phyloP scores from a whole-genome alignment of 2,888 invertebrate species.

The Cryptocephalus moraei region DNA sequence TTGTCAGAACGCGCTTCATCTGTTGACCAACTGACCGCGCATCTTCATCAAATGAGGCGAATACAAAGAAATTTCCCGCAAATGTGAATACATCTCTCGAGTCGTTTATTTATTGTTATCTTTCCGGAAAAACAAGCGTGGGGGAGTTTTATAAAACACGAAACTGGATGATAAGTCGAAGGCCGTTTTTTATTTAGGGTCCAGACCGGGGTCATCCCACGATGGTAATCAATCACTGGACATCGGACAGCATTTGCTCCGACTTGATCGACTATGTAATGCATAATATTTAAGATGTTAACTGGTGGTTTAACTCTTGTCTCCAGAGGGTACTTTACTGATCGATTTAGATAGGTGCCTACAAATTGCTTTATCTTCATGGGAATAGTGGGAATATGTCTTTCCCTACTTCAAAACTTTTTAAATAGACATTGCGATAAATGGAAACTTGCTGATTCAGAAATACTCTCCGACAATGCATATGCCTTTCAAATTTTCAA shows the following conservation, averaged over 20 bases:
- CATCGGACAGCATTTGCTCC: constrained; percentile 22
- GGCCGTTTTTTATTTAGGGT: constrained; percentile 30
- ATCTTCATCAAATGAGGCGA: too few species aligned
- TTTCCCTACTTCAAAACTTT: too few species aligned
- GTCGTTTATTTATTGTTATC: not conserved
- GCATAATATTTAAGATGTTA: constrained; percentile 40
- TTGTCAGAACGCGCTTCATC: too few species aligned
- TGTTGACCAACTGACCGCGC: too few species aligned
- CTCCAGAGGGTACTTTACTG: constrained; percentile 33
- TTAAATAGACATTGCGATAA: too few species aligned
- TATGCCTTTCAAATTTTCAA: too few species aligned
- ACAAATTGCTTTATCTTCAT: constrained; percentile 22
- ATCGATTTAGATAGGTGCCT: constrained; percentile 28
- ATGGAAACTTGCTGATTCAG: too few species aligned
- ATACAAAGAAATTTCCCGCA: too few species aligned
- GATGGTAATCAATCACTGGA: constrained; percentile 38
- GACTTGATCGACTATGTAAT: constrained; percentile 33
- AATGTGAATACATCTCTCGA: too few species aligned
- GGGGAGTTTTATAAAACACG: constrained; percentile 30
- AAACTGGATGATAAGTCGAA: constrained; percentile 30
- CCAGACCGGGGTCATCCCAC: constrained; percentile 28
- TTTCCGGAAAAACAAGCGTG: constrained; percentile 12
- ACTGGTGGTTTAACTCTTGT: constrained; percentile 36
- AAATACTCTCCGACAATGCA: too few species aligned
- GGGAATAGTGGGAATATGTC: constrained; percentile 1